Conservation (phyloP, 2,797 vertebrate species). For the Leucoraja ocellata region DNA sequence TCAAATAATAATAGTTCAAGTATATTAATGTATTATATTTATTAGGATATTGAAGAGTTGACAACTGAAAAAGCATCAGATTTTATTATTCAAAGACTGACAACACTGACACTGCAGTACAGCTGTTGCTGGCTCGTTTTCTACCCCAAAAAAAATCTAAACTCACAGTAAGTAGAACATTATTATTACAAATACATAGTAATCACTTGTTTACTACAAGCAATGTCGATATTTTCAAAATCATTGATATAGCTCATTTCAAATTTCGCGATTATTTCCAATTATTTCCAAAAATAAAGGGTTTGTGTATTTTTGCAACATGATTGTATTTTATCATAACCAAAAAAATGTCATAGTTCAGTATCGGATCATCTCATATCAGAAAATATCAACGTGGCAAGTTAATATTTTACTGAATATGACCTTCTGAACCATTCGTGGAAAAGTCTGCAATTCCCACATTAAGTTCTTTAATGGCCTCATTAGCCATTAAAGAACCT, state of each 20-base stretch:
- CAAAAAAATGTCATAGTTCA: not conserved
- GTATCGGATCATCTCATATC: not conserved
- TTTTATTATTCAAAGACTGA: constrained; percentile 67
- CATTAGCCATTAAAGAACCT: no score
- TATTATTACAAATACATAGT: not conserved
- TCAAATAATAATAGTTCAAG: not conserved
- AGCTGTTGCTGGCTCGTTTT: constrained; percentile 79
- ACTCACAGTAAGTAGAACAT: constrained; percentile 62
- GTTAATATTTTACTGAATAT: no score
- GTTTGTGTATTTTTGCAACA: not conserved
- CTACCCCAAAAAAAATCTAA: constrained; percentile 58
- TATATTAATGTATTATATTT: not conserved
- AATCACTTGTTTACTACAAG: not conserved
- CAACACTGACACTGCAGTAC: constrained; percentile 81
- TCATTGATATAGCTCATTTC: not conserved
- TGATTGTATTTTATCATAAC: not conserved
- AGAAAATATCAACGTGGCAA: not conserved
- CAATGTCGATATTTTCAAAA: not conserved
- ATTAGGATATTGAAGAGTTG: constrained; percentile 66
- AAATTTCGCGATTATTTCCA: not conserved
- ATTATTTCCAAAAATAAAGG: not conserved
- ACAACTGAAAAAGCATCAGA: constrained; percentile 65
- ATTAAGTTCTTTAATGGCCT: no score
- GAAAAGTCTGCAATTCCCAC: no score
- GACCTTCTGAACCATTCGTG: no score